Percentiles rank a stretch among this genome's conserved stretches.
Conservation (phyloP, 2,888 invertebrate species). For the Spisula solida region DNA sequence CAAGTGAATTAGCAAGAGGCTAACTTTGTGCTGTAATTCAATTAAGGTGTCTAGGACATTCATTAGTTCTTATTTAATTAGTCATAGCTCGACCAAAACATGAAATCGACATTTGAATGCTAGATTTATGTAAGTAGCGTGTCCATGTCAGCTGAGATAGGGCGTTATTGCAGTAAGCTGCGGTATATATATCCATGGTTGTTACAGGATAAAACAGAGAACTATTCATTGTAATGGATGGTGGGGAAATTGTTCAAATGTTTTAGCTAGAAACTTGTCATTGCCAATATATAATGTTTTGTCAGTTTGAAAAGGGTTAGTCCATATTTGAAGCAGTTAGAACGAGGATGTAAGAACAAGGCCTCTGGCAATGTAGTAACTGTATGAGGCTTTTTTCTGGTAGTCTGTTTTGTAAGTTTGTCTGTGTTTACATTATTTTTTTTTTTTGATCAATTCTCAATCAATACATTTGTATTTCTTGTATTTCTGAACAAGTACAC, state of each 20-base stretch:
- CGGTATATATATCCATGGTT: not conserved
- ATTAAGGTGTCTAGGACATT: slow-evolving; percentile 68
- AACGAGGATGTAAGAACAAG: not conserved
- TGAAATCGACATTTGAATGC: slow-evolving; percentile 20
- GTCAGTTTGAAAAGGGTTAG: slow-evolving; percentile 8
- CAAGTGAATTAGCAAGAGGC: slow-evolving; percentile 47
- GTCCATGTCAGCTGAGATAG: not conserved
- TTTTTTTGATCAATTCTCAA: no score
- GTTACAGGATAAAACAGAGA: not conserved
- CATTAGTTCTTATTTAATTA: slow-evolving; percentile 51
- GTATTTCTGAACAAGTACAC: no score
- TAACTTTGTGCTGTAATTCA: slow-evolving; percentile 65
- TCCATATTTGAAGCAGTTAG: slow-evolving; percentile 8
- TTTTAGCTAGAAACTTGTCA: slow-evolving; percentile 13
- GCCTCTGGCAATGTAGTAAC: not conserved
- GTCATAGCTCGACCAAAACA: slow-evolving; percentile 48
- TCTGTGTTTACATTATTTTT: no score
- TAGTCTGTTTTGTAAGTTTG: no score
- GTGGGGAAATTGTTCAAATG: slow-evolving; percentile 2
- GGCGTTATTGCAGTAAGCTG: not conserved
- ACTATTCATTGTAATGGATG: not conserved
- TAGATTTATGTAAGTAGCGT: slow-evolving; percentile 11
- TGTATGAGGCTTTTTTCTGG: not conserved
- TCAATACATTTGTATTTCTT: no score
- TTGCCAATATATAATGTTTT: not conserved